phyloP scores from a whole-genome alignment of 1,140 invertebrate species.

The Neoseiulus cucumeris region DNA sequence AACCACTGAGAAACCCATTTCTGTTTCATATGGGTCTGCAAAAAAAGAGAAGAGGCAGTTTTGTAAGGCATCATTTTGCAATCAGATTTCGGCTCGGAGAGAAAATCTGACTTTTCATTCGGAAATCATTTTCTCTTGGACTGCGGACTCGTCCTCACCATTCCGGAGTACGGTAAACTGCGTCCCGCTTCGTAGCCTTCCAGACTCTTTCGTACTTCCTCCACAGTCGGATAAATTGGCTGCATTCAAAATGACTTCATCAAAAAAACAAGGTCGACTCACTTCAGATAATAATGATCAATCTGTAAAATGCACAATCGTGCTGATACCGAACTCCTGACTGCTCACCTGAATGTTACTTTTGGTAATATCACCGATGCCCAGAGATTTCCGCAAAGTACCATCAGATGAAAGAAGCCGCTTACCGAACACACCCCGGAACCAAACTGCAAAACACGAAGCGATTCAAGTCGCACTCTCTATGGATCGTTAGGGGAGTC shows the following conservation, averaged over 20 bases:
- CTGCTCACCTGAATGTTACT: background rate
- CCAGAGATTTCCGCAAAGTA: background rate
- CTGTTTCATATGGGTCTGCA: background rate
- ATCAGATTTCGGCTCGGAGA: no score
- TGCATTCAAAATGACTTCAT: slow-evolving; percentile 13
- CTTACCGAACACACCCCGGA: background rate
- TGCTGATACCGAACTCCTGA: no score
- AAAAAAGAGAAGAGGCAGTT: no score
- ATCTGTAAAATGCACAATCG: no score
- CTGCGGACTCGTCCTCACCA: no score
- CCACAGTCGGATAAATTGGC: slow-evolving; percentile 43
- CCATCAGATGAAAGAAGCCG: background rate
- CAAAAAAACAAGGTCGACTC: no score
- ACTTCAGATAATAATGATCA: no score
- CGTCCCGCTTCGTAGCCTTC: slow-evolving; percentile 62
- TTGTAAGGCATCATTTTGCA: no score
- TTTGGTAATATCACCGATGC: background rate
- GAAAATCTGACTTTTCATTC: no score
- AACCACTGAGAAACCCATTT: background rate
- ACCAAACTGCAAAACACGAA: background rate
- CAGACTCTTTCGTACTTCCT: slow-evolving; percentile 59
- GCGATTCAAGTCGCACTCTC: no score
- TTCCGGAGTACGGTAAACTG: slow-evolving; percentile 66
- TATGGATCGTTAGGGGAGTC: background rate
- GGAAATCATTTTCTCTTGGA: no score